Evolutionary conservation across 2,888 invertebrate genomes (phyloP).

Genomic region (Trachelus troglodyta): DNA sequence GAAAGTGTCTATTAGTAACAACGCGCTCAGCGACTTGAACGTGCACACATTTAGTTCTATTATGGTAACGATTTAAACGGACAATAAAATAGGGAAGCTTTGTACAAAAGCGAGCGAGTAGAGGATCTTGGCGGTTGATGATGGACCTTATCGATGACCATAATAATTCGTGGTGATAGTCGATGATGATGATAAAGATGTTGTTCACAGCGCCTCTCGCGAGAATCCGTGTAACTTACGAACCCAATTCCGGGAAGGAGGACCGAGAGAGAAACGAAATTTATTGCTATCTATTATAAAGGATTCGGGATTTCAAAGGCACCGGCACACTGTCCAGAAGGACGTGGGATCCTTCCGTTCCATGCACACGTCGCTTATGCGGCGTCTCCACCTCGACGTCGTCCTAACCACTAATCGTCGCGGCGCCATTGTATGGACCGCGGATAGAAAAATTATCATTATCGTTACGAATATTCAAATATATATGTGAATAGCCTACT

Average conservation of each 20-base stretch:
- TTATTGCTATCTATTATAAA: constrained; percentile 39
- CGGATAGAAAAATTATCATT: constrained; percentile 18
- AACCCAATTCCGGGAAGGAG: constrained; percentile 1
- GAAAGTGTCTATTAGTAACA: not conserved
- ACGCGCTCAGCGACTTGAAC: not conserved
- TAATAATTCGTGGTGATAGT: not conserved
- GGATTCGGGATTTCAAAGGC: constrained; percentile 41
- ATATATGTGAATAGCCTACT: constrained; percentile 10
- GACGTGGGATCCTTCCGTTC: constrained; percentile 27
- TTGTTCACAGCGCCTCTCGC: not conserved
- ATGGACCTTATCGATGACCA: not conserved
- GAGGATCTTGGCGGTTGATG: not conserved
- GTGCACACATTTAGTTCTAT: not conserved
- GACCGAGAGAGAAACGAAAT: constrained; percentile 26
- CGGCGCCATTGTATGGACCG: constrained; percentile 13
- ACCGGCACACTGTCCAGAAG: constrained; percentile 41
- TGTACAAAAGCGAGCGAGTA: not conserved
- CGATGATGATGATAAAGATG: not conserved
- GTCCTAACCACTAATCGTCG: constrained; percentile 1
- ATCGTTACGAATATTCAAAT: constrained; percentile 8
- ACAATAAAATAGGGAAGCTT: constrained; percentile 1
- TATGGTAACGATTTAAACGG: not conserved
- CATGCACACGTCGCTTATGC: constrained; percentile 24
- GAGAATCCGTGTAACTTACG: not conserved
- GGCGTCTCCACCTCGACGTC: constrained; percentile 17